Base-by-base conservation (phyloP, 2,888 invertebrate genomes). In the Pterobdella sp. region DNA sequence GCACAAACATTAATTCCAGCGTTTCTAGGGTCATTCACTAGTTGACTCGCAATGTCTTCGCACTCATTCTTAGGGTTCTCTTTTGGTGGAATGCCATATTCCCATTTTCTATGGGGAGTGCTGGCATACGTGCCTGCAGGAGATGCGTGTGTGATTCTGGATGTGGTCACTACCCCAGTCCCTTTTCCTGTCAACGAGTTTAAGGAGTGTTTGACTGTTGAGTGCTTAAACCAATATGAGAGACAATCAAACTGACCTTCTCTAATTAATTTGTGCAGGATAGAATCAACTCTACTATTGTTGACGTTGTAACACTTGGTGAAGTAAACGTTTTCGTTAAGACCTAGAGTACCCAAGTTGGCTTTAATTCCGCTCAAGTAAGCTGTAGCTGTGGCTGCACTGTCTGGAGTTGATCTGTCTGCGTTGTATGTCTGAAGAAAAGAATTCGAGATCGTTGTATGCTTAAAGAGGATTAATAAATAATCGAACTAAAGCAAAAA, bases 311-410 rank as follows among this genome's bases (percentile, higher is more conserved):
- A 36, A 70, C 78, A 78, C 1, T 66, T 26, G n/a, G n/a, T n/a
- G n/a, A n/a, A n/a, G n/a, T n/a, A n/a, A n/a, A 75, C 77, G 31
- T 75, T 72, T 0, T 87, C 90, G 32, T 88, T 89, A 0, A 92
- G 87, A 0, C 92, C 92, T 35, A 92, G 86, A 0, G 91, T 90
- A 10, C 67, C 75, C 42, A 66, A 60, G 56, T 76, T 75, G 34
- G 75, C 72, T 68, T 78, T 78, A n/a, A 74, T 69, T 0, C 78
- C 78, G 36, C 73, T 68, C 31, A 78, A 69, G 60, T 73, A 74
- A 36, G 78, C 78, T 18, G 76, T 77, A n/a, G 77, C 78, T 31
- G 78, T 75, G 14, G 73, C 77, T 2, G 76, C 78, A 18, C 77
- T 77, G 64, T 78, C 78, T 0, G 78, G 69, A 7, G 75, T 72